phyloP scores from a whole-genome alignment of 2,888 invertebrate genomes.

The Strigamia crassipes region DNA sequence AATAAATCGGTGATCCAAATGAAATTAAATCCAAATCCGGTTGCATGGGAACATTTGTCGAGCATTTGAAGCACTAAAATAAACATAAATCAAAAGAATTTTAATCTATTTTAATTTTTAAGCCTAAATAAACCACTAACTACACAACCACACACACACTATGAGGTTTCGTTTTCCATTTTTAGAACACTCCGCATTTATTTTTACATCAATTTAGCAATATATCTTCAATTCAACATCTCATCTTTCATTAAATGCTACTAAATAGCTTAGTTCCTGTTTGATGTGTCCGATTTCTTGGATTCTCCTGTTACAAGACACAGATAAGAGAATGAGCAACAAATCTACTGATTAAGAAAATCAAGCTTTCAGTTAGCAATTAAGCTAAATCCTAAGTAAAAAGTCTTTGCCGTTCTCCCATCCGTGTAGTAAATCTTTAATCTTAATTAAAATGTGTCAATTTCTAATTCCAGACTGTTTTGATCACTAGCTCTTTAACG shows the following conservation, averaged over 20 bases:
- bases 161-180: neutral
- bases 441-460: slow-evolving; percentile 10
- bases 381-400: neutral
- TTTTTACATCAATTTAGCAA: neutral
- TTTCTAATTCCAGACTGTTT: slow-evolving; percentile 3
- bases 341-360: no score
- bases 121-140: no score
- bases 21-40: no score
- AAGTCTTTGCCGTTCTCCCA: neutral
- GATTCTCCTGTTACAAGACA: neutral
- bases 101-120: no score
- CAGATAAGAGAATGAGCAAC: neutral
- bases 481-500: slow-evolving; percentile 1
- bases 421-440: neutral
- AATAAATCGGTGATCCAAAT: no score
- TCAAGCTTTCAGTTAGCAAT: neutral
- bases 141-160: neutral
- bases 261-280: no score
- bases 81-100: no score
- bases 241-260: neutral
- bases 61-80: no score
- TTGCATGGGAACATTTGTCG: no score
- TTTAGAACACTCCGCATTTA: neutral
- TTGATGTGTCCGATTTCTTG: neutral
- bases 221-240: neutral